Evolutionary conservation across 2,113 vertebrate genomes (phyloP).

Genomic region (Pyxicephalus adspersus): DNA sequence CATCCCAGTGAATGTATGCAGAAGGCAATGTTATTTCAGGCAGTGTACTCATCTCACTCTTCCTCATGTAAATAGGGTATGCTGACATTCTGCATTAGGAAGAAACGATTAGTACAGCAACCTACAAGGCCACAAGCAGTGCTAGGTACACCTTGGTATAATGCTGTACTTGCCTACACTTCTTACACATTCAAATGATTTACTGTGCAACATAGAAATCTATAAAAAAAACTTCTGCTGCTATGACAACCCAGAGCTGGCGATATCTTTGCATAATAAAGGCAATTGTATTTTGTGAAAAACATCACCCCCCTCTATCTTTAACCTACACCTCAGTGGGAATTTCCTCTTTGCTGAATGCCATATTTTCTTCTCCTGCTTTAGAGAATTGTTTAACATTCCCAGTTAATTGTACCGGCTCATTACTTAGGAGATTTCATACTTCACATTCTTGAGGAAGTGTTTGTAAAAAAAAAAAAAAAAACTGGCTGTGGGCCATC

Average conservation of each 20-base stretch:
- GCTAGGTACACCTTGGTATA: background rate
- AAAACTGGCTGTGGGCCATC: conserved; percentile 24
- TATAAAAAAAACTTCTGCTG: conserved; percentile 32
- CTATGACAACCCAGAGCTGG: conserved; percentile 2
- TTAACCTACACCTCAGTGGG: background rate
- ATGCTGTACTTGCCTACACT: background rate
- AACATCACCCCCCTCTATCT: background rate
- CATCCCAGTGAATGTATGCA: too few species aligned
- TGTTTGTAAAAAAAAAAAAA: conserved; percentile 9
- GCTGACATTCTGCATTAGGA: too few species aligned
- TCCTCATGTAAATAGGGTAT: too few species aligned
- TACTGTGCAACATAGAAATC: background rate
- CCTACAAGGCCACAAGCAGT: background rate
- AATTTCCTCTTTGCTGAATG: conserved; percentile 9
- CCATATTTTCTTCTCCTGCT: background rate
- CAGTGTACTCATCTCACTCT: too few species aligned
- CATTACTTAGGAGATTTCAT: conserved; percentile 45
- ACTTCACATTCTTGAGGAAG: conserved; percentile 53
- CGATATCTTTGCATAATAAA: conserved; percentile 13
- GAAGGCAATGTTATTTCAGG: too few species aligned
- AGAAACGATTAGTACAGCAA: background rate
- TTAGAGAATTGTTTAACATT: conserved; percentile 44
- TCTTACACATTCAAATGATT: background rate
- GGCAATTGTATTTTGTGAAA: conserved; percentile 1
- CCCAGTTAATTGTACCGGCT: conserved; percentile 35